Percentiles rank a stretch among this genome's conserved stretches.
These are phyloP conservation scores for Drosophila athabasca DNA, from an alignment of 1,140 invertebrate species.

Conservation along the genomic window DNA sequence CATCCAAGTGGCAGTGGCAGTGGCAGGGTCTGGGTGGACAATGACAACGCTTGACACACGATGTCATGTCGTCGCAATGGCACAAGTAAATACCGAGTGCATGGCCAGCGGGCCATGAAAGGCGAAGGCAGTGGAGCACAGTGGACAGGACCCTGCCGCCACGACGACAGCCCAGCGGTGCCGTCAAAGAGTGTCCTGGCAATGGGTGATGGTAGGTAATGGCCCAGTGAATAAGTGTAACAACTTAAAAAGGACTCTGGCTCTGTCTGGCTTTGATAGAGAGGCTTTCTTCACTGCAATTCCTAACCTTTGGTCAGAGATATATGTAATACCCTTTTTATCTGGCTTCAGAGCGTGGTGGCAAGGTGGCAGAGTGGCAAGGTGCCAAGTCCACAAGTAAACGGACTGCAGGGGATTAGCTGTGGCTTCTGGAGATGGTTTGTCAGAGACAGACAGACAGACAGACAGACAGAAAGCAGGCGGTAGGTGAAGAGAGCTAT, in stretches of 20 bases:
- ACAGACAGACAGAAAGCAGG: neutral
- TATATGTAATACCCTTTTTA: too few relatives aligned
- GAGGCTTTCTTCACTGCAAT: too few relatives aligned
- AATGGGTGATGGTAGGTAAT: constrained; percentile 22
- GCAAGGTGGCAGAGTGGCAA: too few relatives aligned
- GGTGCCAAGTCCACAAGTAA: constrained; percentile 13
- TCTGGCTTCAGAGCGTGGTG: too few relatives aligned
- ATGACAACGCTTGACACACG: constrained; percentile 60
- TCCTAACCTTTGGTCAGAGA: too few relatives aligned
- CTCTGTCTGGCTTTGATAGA: too few relatives aligned
- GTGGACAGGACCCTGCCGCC: neutral
- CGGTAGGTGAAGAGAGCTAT: constrained; percentile 22
- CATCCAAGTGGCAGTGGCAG: neutral
- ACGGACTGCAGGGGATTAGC: constrained; percentile 46
- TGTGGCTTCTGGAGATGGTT: constrained; percentile 1
- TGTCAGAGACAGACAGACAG: too few relatives aligned
- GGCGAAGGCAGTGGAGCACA: too few relatives aligned
- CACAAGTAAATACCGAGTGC: constrained; percentile 52
- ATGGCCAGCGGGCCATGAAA: constrained; percentile 19
- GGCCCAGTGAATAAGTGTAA: constrained; percentile 23
- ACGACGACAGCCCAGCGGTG: constrained; percentile 27
- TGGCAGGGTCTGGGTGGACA: constrained; percentile 28
- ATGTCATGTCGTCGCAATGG: constrained; percentile 46
- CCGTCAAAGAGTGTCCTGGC: constrained; percentile 47
- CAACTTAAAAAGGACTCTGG: constrained; percentile 1